Evolutionary conservation across 2,888 invertebrate species (phyloP), one percentile per base, ranked within the genome.

Genomic region (Phymatocera aterrima): DNA sequence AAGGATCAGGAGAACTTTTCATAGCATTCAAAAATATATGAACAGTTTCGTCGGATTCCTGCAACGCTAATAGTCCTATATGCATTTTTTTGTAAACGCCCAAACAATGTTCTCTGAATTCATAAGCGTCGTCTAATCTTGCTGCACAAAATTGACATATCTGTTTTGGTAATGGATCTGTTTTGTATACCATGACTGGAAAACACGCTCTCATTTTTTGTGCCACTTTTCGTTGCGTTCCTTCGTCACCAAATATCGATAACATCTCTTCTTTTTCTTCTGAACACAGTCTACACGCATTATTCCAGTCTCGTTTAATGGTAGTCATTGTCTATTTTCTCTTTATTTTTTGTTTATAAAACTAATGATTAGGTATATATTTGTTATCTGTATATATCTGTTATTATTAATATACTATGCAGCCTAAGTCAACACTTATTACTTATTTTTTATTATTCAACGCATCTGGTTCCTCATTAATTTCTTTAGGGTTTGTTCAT

Each of bases 61-160:
- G 84, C 1, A 80, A 82, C 3, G 78, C 77, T 31, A 87, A 77
- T 2, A 88, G 79, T 60, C 87, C 85, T 0, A 83, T 15, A 54
- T 88, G 84, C 88, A 88, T 88, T 15, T 54, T 83, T 61, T 85
- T 88, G 74, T 88, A 88, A 31, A 88, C 85, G 34, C 81, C 84
- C 8, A 88, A 77, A 54, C 88, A 88, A 54, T 85, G 84, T 40
- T 88, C 88, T 60, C 88, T 82, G 65, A 88, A 88, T 51, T 88
- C 88, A 34, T 85, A 88, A 34, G 82, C 86, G 46, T 88, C 88
- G 51, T 88, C 88, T 0, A 88, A 72, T 54, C 88, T 83, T 0
- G 88, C 87, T 5, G 89, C 88, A 68, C 89, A 89, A 77, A 87
- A 88, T 80, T 88, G 89, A 72, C 89, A 89, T 74, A 89, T 88